Base-by-base conservation (phyloP, 2,888 invertebrate genomes). In the Cryptocephalus primarius region DNA sequence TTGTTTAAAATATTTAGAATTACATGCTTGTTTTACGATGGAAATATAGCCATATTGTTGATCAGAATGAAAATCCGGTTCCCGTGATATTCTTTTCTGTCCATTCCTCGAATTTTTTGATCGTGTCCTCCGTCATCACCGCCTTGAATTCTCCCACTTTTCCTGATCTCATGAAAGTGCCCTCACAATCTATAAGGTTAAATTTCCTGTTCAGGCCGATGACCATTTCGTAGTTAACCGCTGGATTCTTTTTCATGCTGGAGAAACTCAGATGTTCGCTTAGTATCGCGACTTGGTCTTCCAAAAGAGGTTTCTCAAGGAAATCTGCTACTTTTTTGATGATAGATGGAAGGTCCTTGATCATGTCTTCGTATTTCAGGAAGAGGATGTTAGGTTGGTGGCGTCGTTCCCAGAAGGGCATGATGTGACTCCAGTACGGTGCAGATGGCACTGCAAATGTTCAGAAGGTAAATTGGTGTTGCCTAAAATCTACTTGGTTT, bases 51-150 rank as follows among this genome's bases (percentile, higher is more conserved):
- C 22, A 22, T 22, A 43, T 43, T 38, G n/a, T 33, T 34, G 3
- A 32, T 32, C 36, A 41, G 40, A 34, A 41, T 4, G 45, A 45
- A 45, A 46, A 46, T 39, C 40, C 46, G 8, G 42, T 46, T 32
- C 39, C 80, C 44, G 74, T 72, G 32, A 79, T 67, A 65, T 83
- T 75, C 39, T 75, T 64, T 32, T 75, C 75, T 1, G 78, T 80
- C 85, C 86, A 86, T 9, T 77, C 70, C 63, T 90, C 85, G 61
- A 90, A 87, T 54, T 75, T 73, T 43, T 75, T 70, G 0, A 84
- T 82, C 58, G 88, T 72, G 57, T 85, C 82, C 2, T 79, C 76
- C 1, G 81, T 78, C 79, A 91, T 85, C 50, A 83, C 59, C 1
- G 60, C 62, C 48, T 65, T 66, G 54, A 68, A 68, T 22, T 60